Conservation (phyloP, 2,797 vertebrate species). For the Myotis pilosus region DNA sequence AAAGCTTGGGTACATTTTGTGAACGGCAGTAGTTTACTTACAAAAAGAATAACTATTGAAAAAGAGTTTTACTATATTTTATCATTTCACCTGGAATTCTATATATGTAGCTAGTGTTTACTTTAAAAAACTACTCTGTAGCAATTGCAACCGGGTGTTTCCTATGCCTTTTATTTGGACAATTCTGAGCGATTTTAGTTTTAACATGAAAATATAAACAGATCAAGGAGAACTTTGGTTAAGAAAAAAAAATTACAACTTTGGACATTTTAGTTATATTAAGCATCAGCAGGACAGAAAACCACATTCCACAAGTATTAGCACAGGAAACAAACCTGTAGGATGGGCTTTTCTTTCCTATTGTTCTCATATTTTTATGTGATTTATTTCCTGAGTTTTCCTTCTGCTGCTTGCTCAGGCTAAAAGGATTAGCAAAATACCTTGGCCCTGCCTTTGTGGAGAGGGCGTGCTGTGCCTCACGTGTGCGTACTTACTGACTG, state of each 20-base stretch:
- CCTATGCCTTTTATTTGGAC: neutral
- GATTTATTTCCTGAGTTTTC: slow-evolving; percentile 69
- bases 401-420: slow-evolving; percentile 52
- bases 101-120: neutral
- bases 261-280: slow-evolving; percentile 67
- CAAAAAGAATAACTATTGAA: slow-evolving; percentile 9
- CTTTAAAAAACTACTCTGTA: neutral
- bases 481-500: slow-evolving; percentile 40
- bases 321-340: slow-evolving; percentile 75
- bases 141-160: neutral
- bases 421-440: slow-evolving; percentile 73
- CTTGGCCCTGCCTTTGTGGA: neutral
- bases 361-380: slow-evolving; percentile 75
- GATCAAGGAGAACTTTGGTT: neutral
- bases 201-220: neutral
- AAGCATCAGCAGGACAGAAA: slow-evolving; percentile 54
- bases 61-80: neutral
- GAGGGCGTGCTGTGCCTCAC: neutral
- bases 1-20: slow-evolving; percentile 12
- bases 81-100: slow-evolving; percentile 27
- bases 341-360: slow-evolving; percentile 69
- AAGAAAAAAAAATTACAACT: slow-evolving; percentile 32
- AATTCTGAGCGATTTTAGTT: slow-evolving; percentile 6
- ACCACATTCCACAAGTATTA: slow-evolving; percentile 65
- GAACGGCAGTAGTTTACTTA: neutral